Evolutionary conservation across 1,140 invertebrate genomes (phyloP), one percentile per base, ranked within the genome.

Genomic region (Conus betulinus): DNA sequence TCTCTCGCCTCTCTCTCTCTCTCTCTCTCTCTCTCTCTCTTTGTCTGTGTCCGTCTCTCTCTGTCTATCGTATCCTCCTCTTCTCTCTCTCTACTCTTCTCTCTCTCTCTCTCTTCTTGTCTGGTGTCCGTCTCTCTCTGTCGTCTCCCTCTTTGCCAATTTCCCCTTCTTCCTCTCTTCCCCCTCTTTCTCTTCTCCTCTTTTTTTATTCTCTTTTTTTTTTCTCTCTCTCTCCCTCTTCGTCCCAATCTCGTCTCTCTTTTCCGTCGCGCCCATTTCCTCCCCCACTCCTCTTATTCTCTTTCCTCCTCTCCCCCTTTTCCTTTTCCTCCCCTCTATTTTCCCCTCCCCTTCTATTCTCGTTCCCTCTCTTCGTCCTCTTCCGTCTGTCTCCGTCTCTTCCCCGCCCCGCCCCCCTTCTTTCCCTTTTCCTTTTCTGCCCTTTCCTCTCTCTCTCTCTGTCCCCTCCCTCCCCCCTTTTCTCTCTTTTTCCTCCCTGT

Each of bases 381-480:
- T 20, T 81, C 76, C n/a, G n/a, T n/a, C n/a, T n/a, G n/a, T n/a
- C n/a, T n/a, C n/a, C n/a, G n/a, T n/a, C n/a, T n/a, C n/a, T n/a
- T n/a, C n/a, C n/a, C n/a, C n/a, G n/a, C n/a, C n/a, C n/a, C n/a
- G n/a, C n/a, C n/a, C n/a, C n/a, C n/a, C n/a, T n/a, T n/a, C n/a
- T n/a, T n/a, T n/a, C n/a, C n/a, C n/a, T n/a, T n/a, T n/a, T 87
- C 51, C 79, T 52, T 67, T 20, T 87, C 52, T 55, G 5, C 57
- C 60, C 79, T 39, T 55, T 20, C n/a, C 51, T 87, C 86, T 79
- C 71, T 67, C 60, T 79, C 52, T 79, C 71, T 79, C 52, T 57
- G n/a, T n/a, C n/a, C n/a, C n/a, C n/a, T n/a, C n/a, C n/a, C n/a
- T n/a, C n/a, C n/a, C n/a, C n/a, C n/a, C n/a, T n/a, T n/a, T n/a